Evolutionary conservation across 2,888 invertebrate genomes (phyloP).

Genomic region (Thalpophila matura): DNA sequence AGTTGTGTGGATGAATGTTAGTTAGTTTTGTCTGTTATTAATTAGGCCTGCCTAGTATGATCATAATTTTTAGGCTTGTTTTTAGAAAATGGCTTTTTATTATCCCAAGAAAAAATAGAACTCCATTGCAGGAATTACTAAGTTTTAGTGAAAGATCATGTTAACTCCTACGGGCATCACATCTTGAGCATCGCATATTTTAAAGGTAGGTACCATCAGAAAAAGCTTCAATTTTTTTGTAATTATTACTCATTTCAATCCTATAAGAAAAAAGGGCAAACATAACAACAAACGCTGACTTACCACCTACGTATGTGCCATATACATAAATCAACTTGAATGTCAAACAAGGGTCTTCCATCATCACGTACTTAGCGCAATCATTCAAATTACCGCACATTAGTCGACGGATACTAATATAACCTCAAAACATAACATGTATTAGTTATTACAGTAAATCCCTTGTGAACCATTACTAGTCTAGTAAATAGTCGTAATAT

Average conservation of each 20-base stretch:
- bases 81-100: too few relatives aligned
- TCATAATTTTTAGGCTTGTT: too few relatives aligned
- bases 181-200: too few relatives aligned
- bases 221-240: neutral
- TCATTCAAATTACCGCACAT: conserved; percentile 37
- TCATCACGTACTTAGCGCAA: conserved; percentile 44
- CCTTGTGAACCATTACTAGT: neutral
- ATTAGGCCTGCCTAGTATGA: too few relatives aligned
- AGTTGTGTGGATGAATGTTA: too few relatives aligned
- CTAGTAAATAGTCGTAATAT: neutral
- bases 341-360: conserved; percentile 42
- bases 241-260: neutral
- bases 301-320: conserved; percentile 19
- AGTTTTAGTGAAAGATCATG: too few relatives aligned
- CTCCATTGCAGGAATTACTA: too few relatives aligned
- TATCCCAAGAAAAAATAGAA: too few relatives aligned
- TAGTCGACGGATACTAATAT: conserved; percentile 28
- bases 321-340: conserved; percentile 24
- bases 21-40: neutral
- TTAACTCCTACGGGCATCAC: too few relatives aligned
- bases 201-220: too few relatives aligned
- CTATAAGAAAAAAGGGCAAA: conserved; percentile 18
- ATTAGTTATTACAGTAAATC: neutral
- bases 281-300: neutral
- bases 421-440: conserved; percentile 3